Evolutionary conservation across 2,113 vertebrate genomes (phyloP).

Genomic region (Pholis gunnellus): DNA sequence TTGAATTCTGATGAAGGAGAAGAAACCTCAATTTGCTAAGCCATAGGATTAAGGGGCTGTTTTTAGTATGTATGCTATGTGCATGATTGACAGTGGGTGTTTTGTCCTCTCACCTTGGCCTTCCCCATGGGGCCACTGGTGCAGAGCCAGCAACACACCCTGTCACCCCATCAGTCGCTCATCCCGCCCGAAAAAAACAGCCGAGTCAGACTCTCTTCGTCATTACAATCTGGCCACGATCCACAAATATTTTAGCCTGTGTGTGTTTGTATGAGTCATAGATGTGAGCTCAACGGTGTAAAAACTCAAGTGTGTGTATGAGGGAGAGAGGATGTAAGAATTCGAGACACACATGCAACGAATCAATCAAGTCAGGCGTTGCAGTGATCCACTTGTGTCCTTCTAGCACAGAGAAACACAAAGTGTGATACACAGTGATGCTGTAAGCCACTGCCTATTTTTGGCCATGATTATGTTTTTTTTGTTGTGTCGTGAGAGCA

Average conservation of each 20-base stretch:
- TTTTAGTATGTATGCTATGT: conserved; percentile 44
- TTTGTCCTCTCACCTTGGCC: conserved; percentile 75
- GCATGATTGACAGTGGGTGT: conserved; percentile 43
- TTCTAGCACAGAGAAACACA: background rate
- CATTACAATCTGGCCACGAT: conserved; percentile 34
- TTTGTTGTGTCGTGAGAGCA: too few species aligned
- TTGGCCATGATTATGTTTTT: background rate
- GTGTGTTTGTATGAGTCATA: conserved; percentile 12
- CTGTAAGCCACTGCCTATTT: background rate
- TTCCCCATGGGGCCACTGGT: conserved; percentile 47
- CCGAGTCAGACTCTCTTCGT: conserved; percentile 68
- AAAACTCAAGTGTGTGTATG: conserved; percentile 7
- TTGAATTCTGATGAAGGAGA: conserved; percentile 39
- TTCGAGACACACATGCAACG: background rate
- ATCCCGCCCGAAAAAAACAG: conserved; percentile 47
- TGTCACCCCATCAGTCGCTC: conserved; percentile 63
- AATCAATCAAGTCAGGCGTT: background rate
- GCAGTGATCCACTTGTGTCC: background rate
- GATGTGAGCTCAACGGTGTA: background rate
- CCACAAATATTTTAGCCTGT: conserved; percentile 15
- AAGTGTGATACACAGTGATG: background rate
- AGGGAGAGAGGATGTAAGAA: background rate
- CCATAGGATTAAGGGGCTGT: conserved; percentile 7
- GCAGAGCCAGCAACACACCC: conserved; percentile 61
- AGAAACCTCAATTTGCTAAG: conserved; percentile 13